A percentile compares a stretch with the other conserved stretches of the same genome.
These are phyloP conservation scores for Cacatua alba DNA, from an alignment of 2,113 vertebrate species.

Conservation along the genomic window DNA sequence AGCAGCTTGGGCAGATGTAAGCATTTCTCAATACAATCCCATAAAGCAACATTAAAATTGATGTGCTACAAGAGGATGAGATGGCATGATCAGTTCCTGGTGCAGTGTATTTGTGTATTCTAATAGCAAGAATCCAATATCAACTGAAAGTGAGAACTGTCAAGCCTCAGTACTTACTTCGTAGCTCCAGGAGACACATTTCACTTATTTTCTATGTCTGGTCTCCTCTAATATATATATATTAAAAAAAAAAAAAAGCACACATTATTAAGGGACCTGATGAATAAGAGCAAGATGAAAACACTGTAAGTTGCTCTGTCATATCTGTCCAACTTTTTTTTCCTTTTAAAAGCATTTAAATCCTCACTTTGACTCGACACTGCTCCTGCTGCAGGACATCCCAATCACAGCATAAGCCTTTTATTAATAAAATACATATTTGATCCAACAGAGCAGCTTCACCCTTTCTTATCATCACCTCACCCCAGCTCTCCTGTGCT, in stretches of 20 bases:
- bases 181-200: neutral
- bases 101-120: conserved; percentile 1
- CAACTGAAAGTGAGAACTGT: neutral
- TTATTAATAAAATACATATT: conserved; percentile 3
- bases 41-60: neutral
- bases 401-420: neutral
- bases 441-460: neutral
- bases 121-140: conserved; percentile 48
- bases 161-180: conserved; percentile 9
- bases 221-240: no score
- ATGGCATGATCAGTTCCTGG: neutral
- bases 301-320: no score
- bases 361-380: fast-evolving
- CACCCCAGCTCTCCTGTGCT: neutral
- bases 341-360: no score
- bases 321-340: no score
- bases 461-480: neutral
- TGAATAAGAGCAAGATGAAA: no score
- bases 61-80: neutral
- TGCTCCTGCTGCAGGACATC: neutral
- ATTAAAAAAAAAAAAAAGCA: no score
- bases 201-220: no score
- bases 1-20: neutral
- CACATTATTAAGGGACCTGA: no score
- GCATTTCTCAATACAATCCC: neutral